Percentiles rank a stretch among this genome's conserved stretches.
Evolutionary conservation across 2,113 vertebrate species (phyloP).

Genomic region (Centrocercus urophasianus): DNA sequence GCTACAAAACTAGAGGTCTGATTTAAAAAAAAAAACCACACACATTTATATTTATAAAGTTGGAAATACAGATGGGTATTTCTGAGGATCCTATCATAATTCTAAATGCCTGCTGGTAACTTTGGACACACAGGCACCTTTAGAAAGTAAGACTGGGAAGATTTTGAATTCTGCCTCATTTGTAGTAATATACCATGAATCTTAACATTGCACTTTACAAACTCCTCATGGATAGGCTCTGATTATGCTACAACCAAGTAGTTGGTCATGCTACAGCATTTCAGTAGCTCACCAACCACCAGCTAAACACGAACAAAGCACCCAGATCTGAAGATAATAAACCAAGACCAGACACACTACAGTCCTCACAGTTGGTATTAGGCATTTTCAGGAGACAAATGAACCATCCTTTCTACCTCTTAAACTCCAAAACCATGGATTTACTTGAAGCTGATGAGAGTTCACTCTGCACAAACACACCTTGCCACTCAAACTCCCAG

Average conservation of each 20-base stretch:
- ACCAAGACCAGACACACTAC: not conserved
- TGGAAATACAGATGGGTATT: not conserved
- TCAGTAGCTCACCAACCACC: not conserved
- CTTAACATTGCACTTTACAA: not conserved
- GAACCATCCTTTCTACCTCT: not conserved
- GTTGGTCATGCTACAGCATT: not conserved
- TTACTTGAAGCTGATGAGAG: not conserved
- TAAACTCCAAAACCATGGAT: not conserved
- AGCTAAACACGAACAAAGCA: not conserved
- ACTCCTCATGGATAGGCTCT: not conserved
- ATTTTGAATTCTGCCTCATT: not conserved
- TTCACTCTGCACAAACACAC: not conserved
- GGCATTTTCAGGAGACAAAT: not conserved
- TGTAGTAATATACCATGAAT: not conserved
- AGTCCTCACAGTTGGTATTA: not conserved
- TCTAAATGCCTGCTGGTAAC: not conserved
- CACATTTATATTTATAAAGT: not conserved
- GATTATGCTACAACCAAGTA: not conserved
- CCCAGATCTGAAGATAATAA: not conserved
- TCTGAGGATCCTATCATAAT: not conserved
- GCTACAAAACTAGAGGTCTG: not conserved
- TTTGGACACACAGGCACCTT: not conserved
- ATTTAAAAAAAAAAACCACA: not conserved
- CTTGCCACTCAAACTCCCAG: rapidly evolving
- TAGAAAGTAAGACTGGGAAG: not conserved